phyloP scores from a whole-genome alignment of 92 coral and sea anemone genomes.

The Muricea muricata region DNA sequence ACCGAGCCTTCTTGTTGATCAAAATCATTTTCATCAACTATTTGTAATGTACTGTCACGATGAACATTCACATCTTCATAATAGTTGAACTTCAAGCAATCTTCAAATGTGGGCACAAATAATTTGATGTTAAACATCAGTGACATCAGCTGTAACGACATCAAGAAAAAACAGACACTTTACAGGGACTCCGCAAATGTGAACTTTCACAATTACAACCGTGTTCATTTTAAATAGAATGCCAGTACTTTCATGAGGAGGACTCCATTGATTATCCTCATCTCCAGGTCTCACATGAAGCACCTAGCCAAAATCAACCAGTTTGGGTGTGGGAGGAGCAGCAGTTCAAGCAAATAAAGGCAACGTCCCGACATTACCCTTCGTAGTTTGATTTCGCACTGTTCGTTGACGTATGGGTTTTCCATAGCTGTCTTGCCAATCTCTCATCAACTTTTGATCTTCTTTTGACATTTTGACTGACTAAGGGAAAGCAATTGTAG shows the following conservation, averaged over 20 bases:
- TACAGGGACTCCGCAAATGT: slow-evolving; percentile 23
- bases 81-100: slow-evolving; percentile 19
- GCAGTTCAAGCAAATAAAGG: slow-evolving; percentile 52
- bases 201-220: slow-evolving; percentile 22
- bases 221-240: slow-evolving; percentile 24
- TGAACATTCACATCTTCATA: slow-evolving; percentile 26
- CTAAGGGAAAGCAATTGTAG: slow-evolving; percentile 2
- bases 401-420: slow-evolving; percentile 55
- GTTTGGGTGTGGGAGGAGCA: slow-evolving; percentile 39
- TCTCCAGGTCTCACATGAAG: neutral
- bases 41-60: neutral
- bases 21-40: neutral
- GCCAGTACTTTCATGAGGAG: neutral
- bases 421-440: slow-evolving; percentile 65
- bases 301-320: slow-evolving; percentile 28
- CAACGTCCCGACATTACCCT: slow-evolving; percentile 61
- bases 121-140: slow-evolving; percentile 19
- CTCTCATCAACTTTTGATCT: slow-evolving; percentile 57
- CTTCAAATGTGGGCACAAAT: slow-evolving; percentile 24
- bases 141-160: slow-evolving; percentile 8
- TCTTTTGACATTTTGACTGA: slow-evolving; percentile 55
- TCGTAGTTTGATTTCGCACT: slow-evolving; percentile 61
- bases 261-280: neutral
- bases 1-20: neutral
- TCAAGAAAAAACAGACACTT: slow-evolving; percentile 25